Conservation (phyloP, 1,140 invertebrate species). For the Orchesella cincta region DNA sequence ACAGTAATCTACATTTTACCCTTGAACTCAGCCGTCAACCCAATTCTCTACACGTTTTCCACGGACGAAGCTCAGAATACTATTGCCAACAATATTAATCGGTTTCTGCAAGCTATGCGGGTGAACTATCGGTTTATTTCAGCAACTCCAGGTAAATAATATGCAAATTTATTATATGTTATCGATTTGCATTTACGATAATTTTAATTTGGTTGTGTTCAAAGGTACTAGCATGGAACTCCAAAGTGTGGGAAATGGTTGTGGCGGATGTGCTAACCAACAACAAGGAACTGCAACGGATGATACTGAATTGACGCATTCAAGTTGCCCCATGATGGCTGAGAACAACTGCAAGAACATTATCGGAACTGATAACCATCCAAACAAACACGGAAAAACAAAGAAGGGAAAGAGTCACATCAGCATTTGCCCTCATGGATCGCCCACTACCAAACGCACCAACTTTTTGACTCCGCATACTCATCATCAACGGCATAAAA, state of each 20-base stretch:
- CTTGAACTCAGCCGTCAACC: conserved; percentile 76
- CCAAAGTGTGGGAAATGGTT: neutral
- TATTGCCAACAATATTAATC: neutral
- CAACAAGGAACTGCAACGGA: neutral
- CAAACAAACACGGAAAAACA: no score
- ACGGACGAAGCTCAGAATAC: conserved; percentile 54
- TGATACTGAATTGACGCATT: conserved; percentile 11
- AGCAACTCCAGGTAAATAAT: no score
- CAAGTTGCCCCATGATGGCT: neutral
- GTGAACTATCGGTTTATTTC: neutral
- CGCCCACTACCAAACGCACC: no score
- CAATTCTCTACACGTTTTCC: conserved; percentile 76
- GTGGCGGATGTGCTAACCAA: neutral
- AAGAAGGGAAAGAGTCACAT: no score
- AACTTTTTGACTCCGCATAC: no score
- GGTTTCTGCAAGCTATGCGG: neutral
- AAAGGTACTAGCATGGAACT: neutral
- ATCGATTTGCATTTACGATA: neutral
- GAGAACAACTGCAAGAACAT: no score
- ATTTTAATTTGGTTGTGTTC: neutral
- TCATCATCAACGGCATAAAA: no score
- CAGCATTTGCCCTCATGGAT: no score
- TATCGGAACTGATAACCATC: no score
- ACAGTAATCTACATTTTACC: conserved; percentile 75
- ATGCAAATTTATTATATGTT: neutral